Conservation (phyloP, 2,113 vertebrate species). For the Sitta europaea region DNA sequence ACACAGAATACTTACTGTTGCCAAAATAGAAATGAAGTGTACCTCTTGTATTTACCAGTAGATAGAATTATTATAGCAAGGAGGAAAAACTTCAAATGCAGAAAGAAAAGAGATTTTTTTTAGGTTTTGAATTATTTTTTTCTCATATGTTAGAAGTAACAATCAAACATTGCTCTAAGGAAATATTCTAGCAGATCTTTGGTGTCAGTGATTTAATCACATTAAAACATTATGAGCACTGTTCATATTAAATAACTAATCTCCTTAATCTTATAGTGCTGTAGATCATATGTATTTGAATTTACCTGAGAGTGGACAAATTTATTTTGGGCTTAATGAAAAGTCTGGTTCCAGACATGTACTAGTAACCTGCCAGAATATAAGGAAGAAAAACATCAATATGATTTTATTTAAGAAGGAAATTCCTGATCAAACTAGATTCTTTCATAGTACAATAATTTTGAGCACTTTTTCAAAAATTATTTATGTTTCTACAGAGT, state of each 20-base stretch:
- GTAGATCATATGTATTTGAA: background rate
- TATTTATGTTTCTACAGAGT: background rate
- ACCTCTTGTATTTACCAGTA: background rate
- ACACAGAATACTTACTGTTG: background rate
- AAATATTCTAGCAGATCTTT: background rate
- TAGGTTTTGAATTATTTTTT: background rate
- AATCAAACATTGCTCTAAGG: background rate
- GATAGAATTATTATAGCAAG: background rate
- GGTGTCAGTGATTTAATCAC: background rate
- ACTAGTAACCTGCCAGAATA: background rate
- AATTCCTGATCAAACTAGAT: background rate
- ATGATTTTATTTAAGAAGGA: background rate
- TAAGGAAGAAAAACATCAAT: background rate
- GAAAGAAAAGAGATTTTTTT: background rate
- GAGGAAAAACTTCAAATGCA: background rate
- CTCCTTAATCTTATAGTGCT: background rate
- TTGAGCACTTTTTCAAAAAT: background rate
- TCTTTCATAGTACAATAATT: background rate
- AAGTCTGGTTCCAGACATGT: background rate
- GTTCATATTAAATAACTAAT: background rate
- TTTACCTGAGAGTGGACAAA: background rate
- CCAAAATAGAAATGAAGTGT: background rate
- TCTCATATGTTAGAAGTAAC: background rate
- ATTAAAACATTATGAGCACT: background rate
- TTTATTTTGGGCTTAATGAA: background rate